Base-by-base conservation (phyloP, 2,888 invertebrate genomes). In the Melitaea athalia region DNA sequence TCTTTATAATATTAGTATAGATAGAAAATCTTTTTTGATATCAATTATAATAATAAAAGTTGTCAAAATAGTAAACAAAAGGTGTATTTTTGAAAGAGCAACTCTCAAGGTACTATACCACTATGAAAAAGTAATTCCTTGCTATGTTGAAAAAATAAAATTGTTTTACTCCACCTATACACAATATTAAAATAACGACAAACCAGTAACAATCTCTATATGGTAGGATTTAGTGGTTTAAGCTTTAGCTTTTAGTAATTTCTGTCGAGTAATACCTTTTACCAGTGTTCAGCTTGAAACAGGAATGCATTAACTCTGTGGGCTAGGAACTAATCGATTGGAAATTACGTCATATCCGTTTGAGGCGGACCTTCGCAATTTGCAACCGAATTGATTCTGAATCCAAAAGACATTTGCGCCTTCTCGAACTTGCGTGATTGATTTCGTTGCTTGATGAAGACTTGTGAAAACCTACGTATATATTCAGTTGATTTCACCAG, bases 311-410 rank as follows among this genome's bases (percentile, higher is more conserved):
- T 67, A 68, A 59, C 59, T 45, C 55, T 67, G 59, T 62, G 52
- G 47, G 49, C 59, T 63, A 59, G 15, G 59, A 67, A 45, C 43
- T 68, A 72, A 71, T 75, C 63, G 63, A 73, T 68, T 67, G 65
- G 68, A 70, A 66, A 64, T 52, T 31, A 38, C 42, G 62, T 69
- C 67, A 75, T 74, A 72, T 71, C 71, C 64, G 50, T 43, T 24
- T 33, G 64, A 53, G 67, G 64, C 63, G 61, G 63, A 68, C 63
- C 65, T 68, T 64, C 57, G 69, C 70, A 72, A 72, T 72, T 71
- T 68, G 59, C 70, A 67, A 55, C 66, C 50, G 67, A 71, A 63
- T 72, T 66, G 67, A 70, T 63, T 70, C 64, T 50, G 64, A 66
- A 69, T 72, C 63, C 50, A 50, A 63, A 65, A 64, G 72, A 73